Evolutionary conservation across 2,888 invertebrate species (phyloP), one percentile per base, ranked within the genome.

Genomic region (Acronicta aceris): DNA sequence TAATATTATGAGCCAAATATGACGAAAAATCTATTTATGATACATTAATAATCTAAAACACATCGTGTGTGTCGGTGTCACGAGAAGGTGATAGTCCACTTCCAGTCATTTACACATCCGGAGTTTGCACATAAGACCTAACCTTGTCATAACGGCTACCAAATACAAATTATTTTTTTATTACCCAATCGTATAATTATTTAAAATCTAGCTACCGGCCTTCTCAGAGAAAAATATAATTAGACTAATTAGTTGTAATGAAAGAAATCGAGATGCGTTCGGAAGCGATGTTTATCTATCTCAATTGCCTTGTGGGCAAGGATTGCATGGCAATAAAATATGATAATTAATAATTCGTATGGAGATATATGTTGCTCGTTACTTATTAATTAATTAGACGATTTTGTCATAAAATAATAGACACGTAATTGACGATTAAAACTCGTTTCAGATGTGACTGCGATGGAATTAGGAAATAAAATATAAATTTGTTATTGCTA

Each of bases 201-300:
- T 63, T 60, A 66, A 46, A 49, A 64, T 15, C 42, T 63, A 62
- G 80, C 86, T 85, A 85, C 86, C 78, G 82, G 79, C 82, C 74
- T 81, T 79, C 65, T 76, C 60, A 15, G 68, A 70, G 62, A 69
- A 70, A 77, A 78, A 72, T 64, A 76, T 78, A 79, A 80, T 80
- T 74, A 71, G 76, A 71, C 76, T 79, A 80, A 84, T 83, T 79
- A 79, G 68, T 78, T 59, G 74, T 82, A 79, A 76, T 75, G 73
- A 76, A 77, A 82, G 74, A 76, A 67, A 74, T 62, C 74, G 81
- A 84, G 83, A 85, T 81, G 82, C 72, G 68, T 81, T 77, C 59
- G 65, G 72, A 70, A 67, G 57, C 48, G 87, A 90, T 89, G 38
- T 45, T 87, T 87, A 90, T 90, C 88, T 87, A 90, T 90, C 88